These are phyloP conservation scores for Pseudochirops cupreus DNA, from an alignment of 2,797 vertebrate genomes.

Conservation along the genomic window DNA sequence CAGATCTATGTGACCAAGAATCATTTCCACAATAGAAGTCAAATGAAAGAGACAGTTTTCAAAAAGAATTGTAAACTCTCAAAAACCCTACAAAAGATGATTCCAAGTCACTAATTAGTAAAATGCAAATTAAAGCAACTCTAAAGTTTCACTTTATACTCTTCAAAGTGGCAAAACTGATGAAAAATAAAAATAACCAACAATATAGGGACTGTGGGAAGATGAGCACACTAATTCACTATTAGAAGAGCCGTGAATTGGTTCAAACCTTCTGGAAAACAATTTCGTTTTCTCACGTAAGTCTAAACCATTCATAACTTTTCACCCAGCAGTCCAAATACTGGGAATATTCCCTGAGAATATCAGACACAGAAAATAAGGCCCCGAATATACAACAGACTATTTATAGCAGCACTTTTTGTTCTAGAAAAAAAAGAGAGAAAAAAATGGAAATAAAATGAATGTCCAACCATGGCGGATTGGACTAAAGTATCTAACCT, in stretches of 20 bases:
- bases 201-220: background rate
- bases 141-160: background rate
- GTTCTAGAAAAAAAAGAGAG: background rate
- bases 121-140: background rate
- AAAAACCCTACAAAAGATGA: background rate
- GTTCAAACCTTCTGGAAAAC: background rate
- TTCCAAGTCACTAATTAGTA: background rate
- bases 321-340: background rate
- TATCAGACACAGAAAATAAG: background rate
- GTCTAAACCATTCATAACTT: background rate
- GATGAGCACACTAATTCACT: background rate
- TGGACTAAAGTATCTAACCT: background rate
- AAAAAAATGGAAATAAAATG: background rate
- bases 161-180: background rate
- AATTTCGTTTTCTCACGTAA: background rate
- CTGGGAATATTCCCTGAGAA: background rate
- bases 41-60: background rate
- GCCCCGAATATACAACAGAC: background rate
- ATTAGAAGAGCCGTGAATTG: background rate
- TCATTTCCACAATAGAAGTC: background rate
- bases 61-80: background rate
- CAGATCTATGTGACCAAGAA: background rate
- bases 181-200: background rate
- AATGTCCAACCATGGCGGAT: background rate
- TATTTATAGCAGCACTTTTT: too few species aligned